These are phyloP conservation scores for Chelidonichthys spinosus DNA, from an alignment of 2,797 vertebrate genomes.

Conservation along the genomic window DNA sequence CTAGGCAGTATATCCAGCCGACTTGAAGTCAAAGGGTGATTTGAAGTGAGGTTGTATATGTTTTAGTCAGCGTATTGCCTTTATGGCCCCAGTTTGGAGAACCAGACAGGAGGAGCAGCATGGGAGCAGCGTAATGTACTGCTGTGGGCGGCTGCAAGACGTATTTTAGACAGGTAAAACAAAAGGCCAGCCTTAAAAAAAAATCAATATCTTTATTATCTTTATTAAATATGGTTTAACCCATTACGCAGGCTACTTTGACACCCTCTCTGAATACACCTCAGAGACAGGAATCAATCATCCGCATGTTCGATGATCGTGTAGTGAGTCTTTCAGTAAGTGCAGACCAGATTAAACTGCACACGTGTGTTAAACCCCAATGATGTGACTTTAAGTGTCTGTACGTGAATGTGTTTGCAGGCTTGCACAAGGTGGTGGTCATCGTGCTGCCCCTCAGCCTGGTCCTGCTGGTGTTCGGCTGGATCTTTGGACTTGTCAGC, in stretches of 20 bases:
- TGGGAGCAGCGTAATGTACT: not conserved
- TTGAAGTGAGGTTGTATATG: not conserved
- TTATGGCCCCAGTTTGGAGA: not conserved
- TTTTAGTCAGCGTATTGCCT: not conserved
- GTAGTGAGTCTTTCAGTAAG: not conserved
- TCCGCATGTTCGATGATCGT: not conserved
- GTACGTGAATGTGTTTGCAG: slow-evolving; percentile 67
- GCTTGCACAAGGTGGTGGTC: slow-evolving; percentile 83
- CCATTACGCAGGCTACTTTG: not conserved
- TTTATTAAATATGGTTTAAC: too few relatives aligned
- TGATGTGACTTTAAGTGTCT: not conserved
- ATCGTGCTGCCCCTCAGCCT: slow-evolving; percentile 86
- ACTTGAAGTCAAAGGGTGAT: not conserved
- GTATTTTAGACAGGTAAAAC: not conserved
- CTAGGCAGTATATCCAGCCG: slow-evolving; percentile 15
- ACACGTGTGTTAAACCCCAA: not conserved
- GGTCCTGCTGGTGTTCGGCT: slow-evolving; percentile 82
- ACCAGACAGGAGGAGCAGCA: not conserved
- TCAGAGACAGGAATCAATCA: not conserved
- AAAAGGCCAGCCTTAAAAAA: too few relatives aligned
- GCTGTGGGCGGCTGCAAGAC: not conserved
- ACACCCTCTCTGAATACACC: not conserved
- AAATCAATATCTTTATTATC: too few relatives aligned
- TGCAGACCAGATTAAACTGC: not conserved
- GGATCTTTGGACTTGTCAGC: slow-evolving; percentile 85